A percentile compares a stretch with the other conserved stretches of the same genome.
phyloP scores from a whole-genome alignment of 2,888 invertebrate genomes.

The Pocota personata region DNA sequence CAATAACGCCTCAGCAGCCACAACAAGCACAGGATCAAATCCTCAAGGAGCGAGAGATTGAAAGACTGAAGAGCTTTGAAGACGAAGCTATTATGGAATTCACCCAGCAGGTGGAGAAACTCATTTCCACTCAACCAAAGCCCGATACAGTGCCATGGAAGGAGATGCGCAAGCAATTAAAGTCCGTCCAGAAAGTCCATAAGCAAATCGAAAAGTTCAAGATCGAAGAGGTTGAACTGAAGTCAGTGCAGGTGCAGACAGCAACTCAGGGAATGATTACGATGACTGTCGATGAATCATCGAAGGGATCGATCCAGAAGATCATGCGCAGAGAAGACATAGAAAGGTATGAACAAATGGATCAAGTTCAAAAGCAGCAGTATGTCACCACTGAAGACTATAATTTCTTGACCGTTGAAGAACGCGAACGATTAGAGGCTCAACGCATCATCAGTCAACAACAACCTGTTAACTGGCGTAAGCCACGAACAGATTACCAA shows the following conservation, averaged over 20 bases:
- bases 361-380: constrained; percentile 77
- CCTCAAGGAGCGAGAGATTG: constrained; percentile 81
- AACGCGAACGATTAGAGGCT: constrained; percentile 80
- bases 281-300: constrained; percentile 83
- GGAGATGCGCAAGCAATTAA: constrained; percentile 81
- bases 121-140: constrained; percentile 79
- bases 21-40: constrained; percentile 80
- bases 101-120: constrained; percentile 81
- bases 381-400: constrained; percentile 80
- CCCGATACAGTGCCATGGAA: constrained; percentile 81
- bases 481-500: constrained; percentile 76
- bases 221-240: constrained; percentile 83
- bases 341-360: constrained; percentile 78
- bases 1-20: constrained; percentile 76
- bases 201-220: constrained; percentile 82
- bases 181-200: constrained; percentile 82
- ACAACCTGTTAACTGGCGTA: constrained; percentile 80
- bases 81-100: constrained; percentile 82
- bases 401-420: constrained; percentile 80
- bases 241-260: constrained; percentile 80
- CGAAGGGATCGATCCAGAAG: constrained; percentile 80
- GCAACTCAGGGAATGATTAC: constrained; percentile 85
- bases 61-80: constrained; percentile 81
- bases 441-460: constrained; percentile 79
- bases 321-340: constrained; percentile 79